These are phyloP conservation scores for Syrphus vitripennis DNA, from an alignment of 2,888 invertebrate genomes.

Conservation along the genomic window DNA sequence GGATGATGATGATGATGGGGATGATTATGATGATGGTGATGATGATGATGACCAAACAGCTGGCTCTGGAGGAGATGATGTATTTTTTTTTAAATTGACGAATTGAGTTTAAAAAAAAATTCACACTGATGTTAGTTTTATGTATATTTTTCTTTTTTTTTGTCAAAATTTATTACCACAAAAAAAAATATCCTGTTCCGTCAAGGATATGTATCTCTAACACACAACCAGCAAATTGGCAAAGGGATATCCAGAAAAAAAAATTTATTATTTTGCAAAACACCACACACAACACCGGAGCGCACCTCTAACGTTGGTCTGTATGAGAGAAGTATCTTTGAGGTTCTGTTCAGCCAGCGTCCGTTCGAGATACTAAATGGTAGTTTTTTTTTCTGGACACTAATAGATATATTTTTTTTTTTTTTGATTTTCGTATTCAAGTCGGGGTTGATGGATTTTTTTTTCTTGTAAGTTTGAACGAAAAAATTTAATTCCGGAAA, in stretches of 20 bases:
- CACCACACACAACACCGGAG: slow-evolving; percentile 49
- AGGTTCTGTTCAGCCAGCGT: slow-evolving; percentile 61
- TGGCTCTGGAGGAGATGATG: slow-evolving; percentile 1
- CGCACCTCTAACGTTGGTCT: slow-evolving; percentile 43
- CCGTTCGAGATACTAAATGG: slow-evolving; percentile 68
- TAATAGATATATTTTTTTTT: slow-evolving; percentile 42
- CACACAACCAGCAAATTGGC: not conserved
- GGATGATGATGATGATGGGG: not conserved
- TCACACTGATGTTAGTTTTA: not conserved
- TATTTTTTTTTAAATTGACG: not conserved
- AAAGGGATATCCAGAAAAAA: not conserved
- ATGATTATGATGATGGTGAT: not conserved
- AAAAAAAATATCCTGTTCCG: not conserved
- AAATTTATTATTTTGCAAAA: not conserved
- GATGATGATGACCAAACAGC: slow-evolving; percentile 46
- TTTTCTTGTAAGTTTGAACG: slow-evolving; percentile 9
- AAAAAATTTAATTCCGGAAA: slow-evolving; percentile 7
- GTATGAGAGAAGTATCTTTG: slow-evolving; percentile 22
- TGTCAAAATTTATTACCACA: not conserved
- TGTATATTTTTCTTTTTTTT: not conserved
- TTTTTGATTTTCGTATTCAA: not conserved
- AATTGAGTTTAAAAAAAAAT: not conserved
- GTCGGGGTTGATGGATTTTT: not conserved
- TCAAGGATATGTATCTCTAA: not conserved
- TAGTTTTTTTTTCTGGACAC: slow-evolving; percentile 42